A percentile compares a stretch with the other conserved stretches of the same genome.
Evolutionary conservation across 2,113 vertebrate species (phyloP).

Genomic region (Sander lucioperca): DNA sequence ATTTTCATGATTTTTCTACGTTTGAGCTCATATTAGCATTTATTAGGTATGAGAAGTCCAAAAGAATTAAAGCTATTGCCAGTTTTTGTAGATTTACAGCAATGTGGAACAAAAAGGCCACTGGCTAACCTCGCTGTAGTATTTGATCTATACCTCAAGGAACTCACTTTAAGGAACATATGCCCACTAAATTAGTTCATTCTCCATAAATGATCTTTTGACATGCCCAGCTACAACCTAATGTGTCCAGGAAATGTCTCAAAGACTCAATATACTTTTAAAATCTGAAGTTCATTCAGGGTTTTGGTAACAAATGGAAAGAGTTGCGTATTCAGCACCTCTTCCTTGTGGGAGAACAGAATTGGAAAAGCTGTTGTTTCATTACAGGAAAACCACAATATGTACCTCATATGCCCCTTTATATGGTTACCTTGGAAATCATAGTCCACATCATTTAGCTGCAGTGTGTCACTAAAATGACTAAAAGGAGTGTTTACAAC

Average conservation of each 20-base stretch:
- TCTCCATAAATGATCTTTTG: constrained; percentile 43
- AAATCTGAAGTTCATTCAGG: constrained; percentile 25
- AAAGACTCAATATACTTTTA: constrained; percentile 34
- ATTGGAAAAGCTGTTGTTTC: constrained; percentile 54
- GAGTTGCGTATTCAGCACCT: constrained; percentile 52
- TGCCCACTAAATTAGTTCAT: constrained; percentile 51
- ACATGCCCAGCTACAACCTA: constrained; percentile 29
- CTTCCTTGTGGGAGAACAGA: constrained; percentile 42
- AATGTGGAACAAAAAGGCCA: constrained; percentile 50
- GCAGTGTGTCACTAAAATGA: constrained; percentile 15
- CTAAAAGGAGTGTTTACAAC: constrained; percentile 30
- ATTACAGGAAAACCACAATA: constrained; percentile 48
- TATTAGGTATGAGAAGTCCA: constrained; percentile 41
- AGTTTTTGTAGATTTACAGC: constrained; percentile 45
- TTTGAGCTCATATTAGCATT: constrained; percentile 32
- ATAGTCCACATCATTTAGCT: constrained; percentile 7
- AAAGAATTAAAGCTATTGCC: constrained; percentile 24
- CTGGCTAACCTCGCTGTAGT: constrained; percentile 36
- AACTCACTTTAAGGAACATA: constrained; percentile 30
- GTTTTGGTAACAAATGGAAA: constrained; percentile 65
- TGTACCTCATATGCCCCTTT: constrained; percentile 43
- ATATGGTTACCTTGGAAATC: constrained; percentile 25
- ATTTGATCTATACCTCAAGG: constrained; percentile 40
- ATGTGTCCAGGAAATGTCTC: constrained; percentile 46
- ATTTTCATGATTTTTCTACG: constrained; percentile 27